Evolutionary conservation across 1,140 invertebrate genomes (phyloP).

Genomic region (Gerris buenoi): DNA sequence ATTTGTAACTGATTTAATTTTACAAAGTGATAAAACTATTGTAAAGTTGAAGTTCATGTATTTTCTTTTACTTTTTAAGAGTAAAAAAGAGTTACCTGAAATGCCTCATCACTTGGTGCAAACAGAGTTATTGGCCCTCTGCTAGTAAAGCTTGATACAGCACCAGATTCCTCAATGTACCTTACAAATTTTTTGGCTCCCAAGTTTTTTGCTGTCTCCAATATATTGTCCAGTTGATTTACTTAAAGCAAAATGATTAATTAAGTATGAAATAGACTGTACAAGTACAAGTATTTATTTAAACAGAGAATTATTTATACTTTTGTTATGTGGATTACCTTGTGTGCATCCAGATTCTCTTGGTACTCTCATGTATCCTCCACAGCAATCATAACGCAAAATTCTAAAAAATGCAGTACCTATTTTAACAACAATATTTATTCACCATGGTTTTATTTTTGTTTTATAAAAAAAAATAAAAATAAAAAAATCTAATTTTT

Average conservation of each 20-base stretch:
- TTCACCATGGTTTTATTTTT: too few species aligned
- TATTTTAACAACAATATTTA: too few species aligned
- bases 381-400: conserved; percentile 37
- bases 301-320: too few species aligned
- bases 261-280: too few species aligned
- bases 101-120: conserved; percentile 36
- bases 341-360: conserved; percentile 33
- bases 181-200: conserved; percentile 33
- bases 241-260: too few species aligned
- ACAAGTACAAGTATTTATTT: too few species aligned
- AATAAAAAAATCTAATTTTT: too few species aligned
- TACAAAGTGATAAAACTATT: too few species aligned
- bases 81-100: conserved; percentile 28
- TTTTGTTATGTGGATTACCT: conserved; percentile 26
- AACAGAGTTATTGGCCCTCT: conserved; percentile 36
- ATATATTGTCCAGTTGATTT: conserved; percentile 33
- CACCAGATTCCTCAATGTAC: conserved; percentile 31
- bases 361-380: conserved; percentile 32
- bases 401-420: conserved; percentile 26
- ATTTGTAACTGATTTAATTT: too few species aligned
- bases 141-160: conserved; percentile 26
- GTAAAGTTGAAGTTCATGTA: too few species aligned
- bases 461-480: too few species aligned
- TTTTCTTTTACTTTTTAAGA: too few species aligned
- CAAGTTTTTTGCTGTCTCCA: conserved; percentile 34